A percentile compares a stretch with the other conserved stretches of the same genome.
These are phyloP conservation scores for Eudemis profundana DNA, from an alignment of 2,888 invertebrate species.

Conservation along the genomic window DNA sequence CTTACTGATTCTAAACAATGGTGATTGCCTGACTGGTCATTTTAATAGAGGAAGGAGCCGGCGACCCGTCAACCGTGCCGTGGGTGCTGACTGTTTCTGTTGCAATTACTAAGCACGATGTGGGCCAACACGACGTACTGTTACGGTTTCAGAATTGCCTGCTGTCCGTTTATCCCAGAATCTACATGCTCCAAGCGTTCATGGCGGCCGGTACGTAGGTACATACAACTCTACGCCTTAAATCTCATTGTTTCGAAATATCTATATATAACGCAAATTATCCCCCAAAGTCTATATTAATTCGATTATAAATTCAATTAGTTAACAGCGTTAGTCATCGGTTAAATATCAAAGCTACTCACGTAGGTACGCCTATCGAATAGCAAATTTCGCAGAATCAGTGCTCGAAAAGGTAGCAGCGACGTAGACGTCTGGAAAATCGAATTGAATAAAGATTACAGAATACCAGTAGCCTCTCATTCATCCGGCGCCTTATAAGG, in stretches of 20 bases:
- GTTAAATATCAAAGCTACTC: conserved; percentile 6
- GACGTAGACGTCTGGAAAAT: conserved; percentile 29
- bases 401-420: conserved; percentile 18
- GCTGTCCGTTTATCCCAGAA: conserved; percentile 54
- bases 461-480: conserved; percentile 21
- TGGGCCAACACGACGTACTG: conserved; percentile 53
- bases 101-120: conserved; percentile 53
- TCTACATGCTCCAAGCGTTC: conserved; percentile 37
- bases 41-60: conserved; percentile 46
- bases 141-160: conserved; percentile 53
- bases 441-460: conserved; percentile 29
- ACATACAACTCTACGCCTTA: neutral
- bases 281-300: neutral
- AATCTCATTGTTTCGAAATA: neutral
- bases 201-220: conserved; percentile 10
- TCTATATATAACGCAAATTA: neutral
- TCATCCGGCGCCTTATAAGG: conserved; percentile 33
- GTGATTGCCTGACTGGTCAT: neutral
- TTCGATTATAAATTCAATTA: too few species aligned
- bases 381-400: neutral
- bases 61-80: conserved; percentile 50
- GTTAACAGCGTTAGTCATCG: conserved; percentile 25
- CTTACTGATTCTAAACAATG: conserved; percentile 2
- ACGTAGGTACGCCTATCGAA: neutral
- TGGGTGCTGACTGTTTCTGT: conserved; percentile 50